Evolutionary conservation across 1,140 invertebrate species (phyloP), one percentile per base, ranked within the genome.

Genomic region (Yoshiicerus persimilis): DNA sequence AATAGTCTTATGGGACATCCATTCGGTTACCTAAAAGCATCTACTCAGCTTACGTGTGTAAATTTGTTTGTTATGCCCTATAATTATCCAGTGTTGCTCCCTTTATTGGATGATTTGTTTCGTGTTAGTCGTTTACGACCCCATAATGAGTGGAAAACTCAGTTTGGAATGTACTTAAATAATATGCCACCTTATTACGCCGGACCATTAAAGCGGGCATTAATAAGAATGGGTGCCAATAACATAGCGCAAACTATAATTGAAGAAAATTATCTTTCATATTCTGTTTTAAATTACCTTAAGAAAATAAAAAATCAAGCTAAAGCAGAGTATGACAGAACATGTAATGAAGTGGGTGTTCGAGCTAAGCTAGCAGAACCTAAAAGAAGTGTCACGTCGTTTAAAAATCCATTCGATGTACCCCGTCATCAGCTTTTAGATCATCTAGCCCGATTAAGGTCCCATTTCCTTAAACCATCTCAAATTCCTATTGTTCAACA

Each of bases 61-160:
- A 99, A 99, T 94, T 93, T 99, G 70, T 99, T 99, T 93, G 97
- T 99, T 0, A 96, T 99, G 95, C 98, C 99, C 39, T 99, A 99
- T 93, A 99, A 99, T 93, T 99, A 99, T 93, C 98, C 98, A 11
- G 96, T 98, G 8, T 93, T 99, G 13, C 92, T 99, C 90, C 97
- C 98, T 11, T 93, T 99, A 8, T 92, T 99, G 11, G 98, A 99
- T 92, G 98, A 99, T 91, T 93, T 99, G 11, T 97, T 99, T 92
- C 95, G 95, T 92, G 95, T 97, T 36, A 97, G 98, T 92, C 95
- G 97, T 88, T 95, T 97, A 91, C 99, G 98, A 93, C 96, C 96
- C 4, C 96, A 96, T 3, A 95, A 95, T 86, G 97, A 98, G 92
- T 98, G 97, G 96, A 95, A 97, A 91, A 94, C 95, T 75, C 96